Evolutionary conservation across 1,140 invertebrate species (phyloP).

Genomic region (Asbolus verrucosus): DNA sequence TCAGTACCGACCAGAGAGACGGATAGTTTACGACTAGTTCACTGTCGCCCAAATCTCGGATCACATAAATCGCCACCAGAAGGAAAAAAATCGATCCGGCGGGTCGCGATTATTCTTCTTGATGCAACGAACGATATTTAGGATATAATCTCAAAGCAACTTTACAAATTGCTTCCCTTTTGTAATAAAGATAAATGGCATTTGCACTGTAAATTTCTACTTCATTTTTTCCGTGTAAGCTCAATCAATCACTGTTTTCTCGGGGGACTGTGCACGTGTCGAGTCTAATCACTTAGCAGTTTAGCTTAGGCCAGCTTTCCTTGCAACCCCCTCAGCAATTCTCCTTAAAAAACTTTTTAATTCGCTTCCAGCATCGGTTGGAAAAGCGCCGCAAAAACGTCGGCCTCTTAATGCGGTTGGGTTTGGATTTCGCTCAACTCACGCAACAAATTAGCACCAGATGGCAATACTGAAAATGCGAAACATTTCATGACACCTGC

Average conservation of each 20-base stretch:
- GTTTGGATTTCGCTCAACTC: slow-evolving; percentile 12
- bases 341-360: slow-evolving; percentile 38
- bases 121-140: slow-evolving; percentile 34
- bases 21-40: slow-evolving; percentile 43
- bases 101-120: slow-evolving; percentile 8
- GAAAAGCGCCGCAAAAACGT: slow-evolving; percentile 14
- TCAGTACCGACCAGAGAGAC: slow-evolving; percentile 36
- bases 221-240: slow-evolving; percentile 49
- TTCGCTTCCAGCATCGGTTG: not conserved
- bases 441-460: slow-evolving; percentile 37
- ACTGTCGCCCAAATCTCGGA: slow-evolving; percentile 28
- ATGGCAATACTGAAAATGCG: not conserved
- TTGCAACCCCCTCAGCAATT: slow-evolving; percentile 31
- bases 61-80: not conserved
- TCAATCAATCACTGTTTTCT: slow-evolving; percentile 51
- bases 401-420: slow-evolving; percentile 22
- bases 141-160: slow-evolving; percentile 36
- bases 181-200: slow-evolving; percentile 49
- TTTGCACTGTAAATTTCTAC: slow-evolving; percentile 48
- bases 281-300: slow-evolving; percentile 53
- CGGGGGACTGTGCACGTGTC: slow-evolving; percentile 47
- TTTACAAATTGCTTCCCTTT: slow-evolving; percentile 49
- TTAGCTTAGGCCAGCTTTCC: slow-evolving; percentile 42
- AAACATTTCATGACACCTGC: too few species aligned
- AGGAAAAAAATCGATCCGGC: slow-evolving; percentile 3